Conservation (phyloP, 2,797 vertebrate genomes). For the Aselliscus stoliczkanus region DNA sequence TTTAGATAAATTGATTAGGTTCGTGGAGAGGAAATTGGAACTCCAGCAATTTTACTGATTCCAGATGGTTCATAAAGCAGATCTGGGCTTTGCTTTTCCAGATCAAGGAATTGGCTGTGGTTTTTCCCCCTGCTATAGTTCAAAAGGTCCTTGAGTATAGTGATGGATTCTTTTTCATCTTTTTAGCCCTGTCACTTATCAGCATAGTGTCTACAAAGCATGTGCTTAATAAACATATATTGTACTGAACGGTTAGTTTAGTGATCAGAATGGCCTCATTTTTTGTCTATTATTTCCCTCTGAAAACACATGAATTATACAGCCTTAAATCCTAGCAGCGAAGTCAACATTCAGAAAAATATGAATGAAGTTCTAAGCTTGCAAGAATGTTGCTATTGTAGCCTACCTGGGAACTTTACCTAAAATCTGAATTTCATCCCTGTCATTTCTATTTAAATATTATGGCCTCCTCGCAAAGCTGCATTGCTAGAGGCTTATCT, state of each 20-base stretch:
- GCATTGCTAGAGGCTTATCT: not conserved
- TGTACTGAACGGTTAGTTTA: not conserved
- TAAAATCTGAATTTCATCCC: not conserved
- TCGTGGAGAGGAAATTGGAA: not conserved
- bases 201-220: not conserved
- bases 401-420: conserved; percentile 12
- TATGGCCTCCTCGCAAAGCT: not conserved
- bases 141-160: not conserved
- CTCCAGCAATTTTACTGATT: not conserved
- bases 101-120: not conserved
- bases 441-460: not conserved
- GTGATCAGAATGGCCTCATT: not conserved
- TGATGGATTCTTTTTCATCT: not conserved
- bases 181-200: not conserved
- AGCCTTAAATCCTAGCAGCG: not conserved
- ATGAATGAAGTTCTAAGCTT: conserved; percentile 17
- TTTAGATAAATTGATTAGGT: not conserved
- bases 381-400: conserved; percentile 17
- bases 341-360: conserved; percentile 10
- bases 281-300: not conserved
- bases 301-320: not conserved
- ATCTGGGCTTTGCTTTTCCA: not conserved
- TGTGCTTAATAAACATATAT: not conserved
- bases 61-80: not conserved
- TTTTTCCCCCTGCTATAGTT: not conserved